phyloP scores from a whole-genome alignment of 2,797 vertebrate genomes.

The Ataeniobius toweri region DNA sequence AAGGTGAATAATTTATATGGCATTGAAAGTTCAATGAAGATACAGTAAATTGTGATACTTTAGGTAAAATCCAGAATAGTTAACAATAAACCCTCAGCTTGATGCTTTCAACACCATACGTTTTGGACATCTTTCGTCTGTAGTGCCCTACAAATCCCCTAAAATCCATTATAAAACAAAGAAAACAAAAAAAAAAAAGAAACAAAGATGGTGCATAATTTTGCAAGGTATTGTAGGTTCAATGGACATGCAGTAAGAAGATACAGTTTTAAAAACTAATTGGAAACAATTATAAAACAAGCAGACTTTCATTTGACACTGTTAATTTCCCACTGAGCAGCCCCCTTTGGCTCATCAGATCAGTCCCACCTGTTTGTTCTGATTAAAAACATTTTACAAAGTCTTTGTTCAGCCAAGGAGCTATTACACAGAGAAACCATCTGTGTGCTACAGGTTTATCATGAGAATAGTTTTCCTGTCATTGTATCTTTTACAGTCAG shows the following conservation, averaged over 20 bases:
- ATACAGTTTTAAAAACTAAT: not conserved
- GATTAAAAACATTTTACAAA: constrained; percentile 33
- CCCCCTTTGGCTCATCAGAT: not conserved
- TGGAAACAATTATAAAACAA: constrained; percentile 8
- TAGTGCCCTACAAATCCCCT: not conserved
- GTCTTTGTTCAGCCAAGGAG: constrained; percentile 17
- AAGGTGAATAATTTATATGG: not conserved
- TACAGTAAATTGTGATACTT: not conserved
- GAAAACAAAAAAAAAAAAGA: not conserved
- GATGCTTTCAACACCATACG: not conserved
- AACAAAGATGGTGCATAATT: not conserved
- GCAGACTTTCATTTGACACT: constrained; percentile 23
- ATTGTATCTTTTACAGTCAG: constrained; percentile 15
- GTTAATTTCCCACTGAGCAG: constrained; percentile 22
- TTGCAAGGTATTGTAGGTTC: not conserved
- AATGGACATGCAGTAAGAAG: not conserved
- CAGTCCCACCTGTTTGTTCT: constrained; percentile 17
- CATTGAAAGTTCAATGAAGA: not conserved
- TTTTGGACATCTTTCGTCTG: not conserved
- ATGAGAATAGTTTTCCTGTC: constrained; percentile 22
- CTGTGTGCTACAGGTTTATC: constrained; percentile 31
- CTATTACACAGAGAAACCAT: constrained; percentile 35
- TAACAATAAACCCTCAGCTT: not conserved
- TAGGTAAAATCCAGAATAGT: not conserved
- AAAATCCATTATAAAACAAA: not conserved